Evolutionary conservation across 2,797 vertebrate genomes (phyloP), one percentile per base, ranked within the genome.

Genomic region (Fistularia commersonii): DNA sequence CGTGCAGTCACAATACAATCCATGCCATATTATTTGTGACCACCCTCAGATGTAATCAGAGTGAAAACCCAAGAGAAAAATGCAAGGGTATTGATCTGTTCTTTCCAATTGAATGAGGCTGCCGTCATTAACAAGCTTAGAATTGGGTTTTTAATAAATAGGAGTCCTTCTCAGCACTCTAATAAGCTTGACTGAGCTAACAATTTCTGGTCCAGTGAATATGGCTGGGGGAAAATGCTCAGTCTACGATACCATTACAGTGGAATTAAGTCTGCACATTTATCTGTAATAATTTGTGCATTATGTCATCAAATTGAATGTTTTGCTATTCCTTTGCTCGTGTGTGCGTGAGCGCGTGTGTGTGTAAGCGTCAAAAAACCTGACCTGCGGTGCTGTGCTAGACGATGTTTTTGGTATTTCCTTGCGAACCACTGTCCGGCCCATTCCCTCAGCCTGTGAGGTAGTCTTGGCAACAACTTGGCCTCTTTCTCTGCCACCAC

Each of bases 71-170:
- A 45, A 48, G 72, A 71, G 64, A 62, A 54, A 67, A 55, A 71
- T 65, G 50, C 38, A 57, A 50, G 15, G 14, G 57, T 75, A 83
- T 73, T 69, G 75, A 76, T 73, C 53, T 48, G 39, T 57, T 46
- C 47, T 50, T 53, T 57, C 47, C 46, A 67, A 66, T 51, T 11
- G 42, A 81, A 55, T 59, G 45, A 65, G 45, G 50, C 42, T 37
- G 34, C 33, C 86, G 87, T 90, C 87, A 91, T 93, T 91, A 93
- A 89, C 88, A 85, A 90, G 86, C 87, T 84, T 90, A 87, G 90
- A 90, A 93, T 91, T 91, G 87, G 82, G 79, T 82, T 88, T 69
- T 79, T 90, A 93, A 93, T 92, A 88, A 91, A 92, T 83, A 31
- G 13, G 15, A 52, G 48, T 51, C 12, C 32, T 51, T 51, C 44